Percentiles rank a stretch among this genome's conserved stretches.
Evolutionary conservation across 2,888 invertebrate species (phyloP).

Genomic region (Baccha elongata): DNA sequence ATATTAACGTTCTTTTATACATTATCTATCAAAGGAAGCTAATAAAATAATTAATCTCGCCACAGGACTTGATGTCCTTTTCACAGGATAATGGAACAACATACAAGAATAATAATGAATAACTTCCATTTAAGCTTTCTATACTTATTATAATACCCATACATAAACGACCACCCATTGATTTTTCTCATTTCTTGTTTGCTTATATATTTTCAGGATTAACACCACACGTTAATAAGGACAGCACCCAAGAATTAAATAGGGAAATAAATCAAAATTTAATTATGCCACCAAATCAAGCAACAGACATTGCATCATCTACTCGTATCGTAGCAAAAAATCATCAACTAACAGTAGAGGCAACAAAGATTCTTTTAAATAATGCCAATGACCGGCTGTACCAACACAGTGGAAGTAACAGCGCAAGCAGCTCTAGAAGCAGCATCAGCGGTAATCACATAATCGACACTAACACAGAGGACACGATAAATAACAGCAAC

Average conservation of each 20-base stretch:
- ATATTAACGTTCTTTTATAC: conserved; percentile 2
- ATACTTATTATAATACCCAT: no score
- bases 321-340: conserved; percentile 70
- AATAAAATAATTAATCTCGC: conserved; percentile 51
- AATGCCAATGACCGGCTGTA: conserved; percentile 54
- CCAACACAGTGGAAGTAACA: conserved; percentile 38
- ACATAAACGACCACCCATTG: conserved; percentile 5
- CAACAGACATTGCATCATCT: conserved; percentile 75
- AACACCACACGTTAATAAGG: conserved; percentile 76
- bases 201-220: conserved; percentile 74
- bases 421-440: conserved; percentile 16
- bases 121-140: conserved; percentile 13
- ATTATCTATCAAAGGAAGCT: conserved; percentile 21
- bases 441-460: conserved; percentile 62
- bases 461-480: conserved; percentile 74
- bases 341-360: conserved; percentile 78
- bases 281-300: conserved; percentile 79
- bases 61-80: conserved; percentile 8
- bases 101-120: conserved; percentile 9
- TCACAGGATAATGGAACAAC: conserved; percentile 5
- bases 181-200: conserved; percentile 21
- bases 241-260: conserved; percentile 76
- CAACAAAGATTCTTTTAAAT: conserved; percentile 75
- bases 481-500: conserved; percentile 73
- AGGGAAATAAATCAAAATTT: conserved; percentile 81